Base-by-base conservation (phyloP, 2,888 invertebrate species). In the Lasioglossum figueresi region DNA sequence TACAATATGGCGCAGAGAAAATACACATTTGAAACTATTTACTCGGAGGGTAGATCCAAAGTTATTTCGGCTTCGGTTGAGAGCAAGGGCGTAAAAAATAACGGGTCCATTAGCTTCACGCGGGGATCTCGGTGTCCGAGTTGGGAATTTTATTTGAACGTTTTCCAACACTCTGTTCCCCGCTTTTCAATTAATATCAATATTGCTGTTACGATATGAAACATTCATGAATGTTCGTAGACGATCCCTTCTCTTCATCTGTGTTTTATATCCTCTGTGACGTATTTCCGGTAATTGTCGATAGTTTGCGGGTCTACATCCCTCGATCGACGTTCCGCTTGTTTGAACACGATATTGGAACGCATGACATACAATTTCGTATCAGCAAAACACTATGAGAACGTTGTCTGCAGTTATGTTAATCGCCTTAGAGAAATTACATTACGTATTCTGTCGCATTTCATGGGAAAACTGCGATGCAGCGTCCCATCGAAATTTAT, bases 401-500 rank as follows among this genome's bases (percentile, higher is more conserved):
- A 76, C 83, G 52, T 72, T 79, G 79, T 76, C 79, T 75, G 80
- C 85, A 83, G 87, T 88, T 89, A 88, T 83, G 87, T 89, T 90
- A 89, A 90, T 90, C 90, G 88, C 85, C 86, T 90, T 88, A 88
- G 91, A 80, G 88, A 80, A 91, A 91, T 91, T 91, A 80, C 91
- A 91, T 91, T 91, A 90, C 89, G 85, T 88, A 91, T 91, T 91
- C 91, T 86, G 88, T 86, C 87, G 86, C 85, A 85, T 89, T 91
- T 83, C 87, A 80, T 71, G 52, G 63, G 75, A 66, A 79, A 79
- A 72, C 83, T 83, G 72, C 81, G 71, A 73, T 37, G 76, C 63
- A 72, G 43, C 79, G 45, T 59, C 23, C 63, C 82, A 74, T 85
- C 79, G 52, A 79, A 79, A 79, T 83, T 79, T 79, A 79, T 52